These are phyloP conservation scores for Hydrotaea diabolus DNA, from an alignment of 2,888 invertebrate genomes.

Conservation along the genomic window DNA sequence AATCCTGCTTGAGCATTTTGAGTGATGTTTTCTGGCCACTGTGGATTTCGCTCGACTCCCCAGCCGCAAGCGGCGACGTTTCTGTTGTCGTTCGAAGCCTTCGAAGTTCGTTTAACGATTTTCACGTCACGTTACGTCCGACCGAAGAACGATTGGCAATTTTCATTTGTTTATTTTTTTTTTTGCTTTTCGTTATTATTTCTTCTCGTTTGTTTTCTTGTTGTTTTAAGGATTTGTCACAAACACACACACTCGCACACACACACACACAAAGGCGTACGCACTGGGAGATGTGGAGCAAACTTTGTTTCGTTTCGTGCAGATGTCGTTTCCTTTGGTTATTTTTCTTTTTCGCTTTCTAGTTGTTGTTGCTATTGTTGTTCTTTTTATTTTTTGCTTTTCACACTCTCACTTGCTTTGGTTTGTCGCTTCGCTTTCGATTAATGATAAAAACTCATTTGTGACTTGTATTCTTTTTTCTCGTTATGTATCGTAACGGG, in stretches of 20 bases:
- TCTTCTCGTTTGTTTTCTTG: conserved; percentile 26
- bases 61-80: neutral
- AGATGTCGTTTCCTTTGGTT: conserved; percentile 46
- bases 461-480: conserved; percentile 22
- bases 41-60: neutral
- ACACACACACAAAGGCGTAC: conserved; percentile 12
- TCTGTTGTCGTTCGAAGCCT: conserved; percentile 19
- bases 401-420: conserved; percentile 52
- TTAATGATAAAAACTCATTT: conserved; percentile 20
- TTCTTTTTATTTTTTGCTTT: conserved; percentile 50
- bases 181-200: conserved; percentile 51
- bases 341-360: conserved; percentile 21
- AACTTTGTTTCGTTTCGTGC: conserved; percentile 48
- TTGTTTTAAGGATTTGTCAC: conserved; percentile 55
- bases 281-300: conserved; percentile 50
- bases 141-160: conserved; percentile 55
- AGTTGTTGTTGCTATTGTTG: conserved; percentile 42
- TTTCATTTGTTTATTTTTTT: conserved; percentile 53
- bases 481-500: conserved; percentile 6
- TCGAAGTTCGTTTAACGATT: conserved; percentile 54
- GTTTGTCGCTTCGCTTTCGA: conserved; percentile 9
- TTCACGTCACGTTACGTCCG: conserved; percentile 59
- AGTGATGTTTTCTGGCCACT: conserved; percentile 45
- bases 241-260: neutral
- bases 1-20: conserved; percentile 61